Conservation (phyloP, 2,888 invertebrate genomes). For the Coenonympha glycerion region DNA sequence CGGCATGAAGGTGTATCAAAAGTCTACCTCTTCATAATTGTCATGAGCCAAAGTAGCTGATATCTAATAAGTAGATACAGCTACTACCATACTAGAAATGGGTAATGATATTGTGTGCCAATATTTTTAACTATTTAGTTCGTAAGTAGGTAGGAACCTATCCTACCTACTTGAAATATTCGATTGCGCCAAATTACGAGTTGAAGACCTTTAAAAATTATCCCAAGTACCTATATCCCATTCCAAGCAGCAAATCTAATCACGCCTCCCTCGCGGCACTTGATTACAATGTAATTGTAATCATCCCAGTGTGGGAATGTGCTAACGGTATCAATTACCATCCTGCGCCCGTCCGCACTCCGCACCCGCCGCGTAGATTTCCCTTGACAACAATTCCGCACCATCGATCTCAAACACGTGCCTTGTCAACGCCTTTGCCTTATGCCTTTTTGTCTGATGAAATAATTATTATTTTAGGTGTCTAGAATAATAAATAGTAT, state of each 20-base stretch:
- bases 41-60: too few species aligned
- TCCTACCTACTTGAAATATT: not conserved
- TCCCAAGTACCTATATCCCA: not conserved
- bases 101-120: too few species aligned
- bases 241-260: slow-evolving; percentile 15
- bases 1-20: too few species aligned
- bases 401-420: slow-evolving; percentile 61
- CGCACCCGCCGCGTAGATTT: slow-evolving; percentile 55
- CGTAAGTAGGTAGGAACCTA: too few species aligned
- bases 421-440: slow-evolving; percentile 50
- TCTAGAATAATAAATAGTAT: too few species aligned
- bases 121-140: too few species aligned
- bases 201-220: not conserved
- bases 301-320: slow-evolving; percentile 32
- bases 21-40: too few species aligned
- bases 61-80: too few species aligned
- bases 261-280: slow-evolving; percentile 9
- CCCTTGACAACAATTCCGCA: slow-evolving; percentile 51
- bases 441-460: slow-evolving; percentile 7
- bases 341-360: slow-evolving; percentile 31
- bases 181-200: not conserved
- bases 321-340: slow-evolving; percentile 44
- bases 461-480: not conserved
- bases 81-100: too few species aligned
- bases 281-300: slow-evolving; percentile 25